phyloP scores from a whole-genome alignment of 23 tunicate genomes.

The Styela clava region DNA sequence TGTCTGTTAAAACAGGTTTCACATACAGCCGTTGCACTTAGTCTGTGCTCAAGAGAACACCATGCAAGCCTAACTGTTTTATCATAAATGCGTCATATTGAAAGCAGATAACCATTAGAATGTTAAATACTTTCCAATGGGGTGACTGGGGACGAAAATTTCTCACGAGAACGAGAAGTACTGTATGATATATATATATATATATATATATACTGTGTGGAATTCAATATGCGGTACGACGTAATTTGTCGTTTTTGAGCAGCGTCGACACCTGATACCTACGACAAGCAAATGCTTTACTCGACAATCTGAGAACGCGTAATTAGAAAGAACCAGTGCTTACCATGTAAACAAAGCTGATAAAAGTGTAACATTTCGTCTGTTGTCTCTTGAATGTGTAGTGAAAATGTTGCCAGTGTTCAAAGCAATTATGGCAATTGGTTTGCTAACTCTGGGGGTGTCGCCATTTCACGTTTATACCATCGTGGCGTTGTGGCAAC shows the following conservation, averaged over 20 bases:
- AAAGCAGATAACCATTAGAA: too few relatives aligned
- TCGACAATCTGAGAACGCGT: neutral
- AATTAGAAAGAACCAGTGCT: neutral
- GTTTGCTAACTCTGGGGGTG: neutral
- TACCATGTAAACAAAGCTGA: neutral
- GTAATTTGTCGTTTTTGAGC: neutral
- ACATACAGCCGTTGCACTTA: too few relatives aligned
- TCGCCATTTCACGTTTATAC: neutral
- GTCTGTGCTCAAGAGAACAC: too few relatives aligned
- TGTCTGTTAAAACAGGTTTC: too few relatives aligned
- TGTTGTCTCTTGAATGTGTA: neutral
- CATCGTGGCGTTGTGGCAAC: neutral
- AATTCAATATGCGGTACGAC: neutral
- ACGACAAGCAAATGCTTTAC: neutral
- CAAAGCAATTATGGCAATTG: neutral
- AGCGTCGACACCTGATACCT: conserved; percentile 18
- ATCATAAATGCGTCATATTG: too few relatives aligned
- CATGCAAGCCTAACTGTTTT: too few relatives aligned
- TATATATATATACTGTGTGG: too few relatives aligned
- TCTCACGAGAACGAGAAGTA: too few relatives aligned
- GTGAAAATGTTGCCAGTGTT: neutral
- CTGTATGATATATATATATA: too few relatives aligned
- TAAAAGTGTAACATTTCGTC: neutral
- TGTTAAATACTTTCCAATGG: too few relatives aligned
- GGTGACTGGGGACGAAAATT: too few relatives aligned